These are phyloP conservation scores for Zaprionus bogoriensis DNA, from an alignment of 2,888 invertebrate species.

Conservation along the genomic window DNA sequence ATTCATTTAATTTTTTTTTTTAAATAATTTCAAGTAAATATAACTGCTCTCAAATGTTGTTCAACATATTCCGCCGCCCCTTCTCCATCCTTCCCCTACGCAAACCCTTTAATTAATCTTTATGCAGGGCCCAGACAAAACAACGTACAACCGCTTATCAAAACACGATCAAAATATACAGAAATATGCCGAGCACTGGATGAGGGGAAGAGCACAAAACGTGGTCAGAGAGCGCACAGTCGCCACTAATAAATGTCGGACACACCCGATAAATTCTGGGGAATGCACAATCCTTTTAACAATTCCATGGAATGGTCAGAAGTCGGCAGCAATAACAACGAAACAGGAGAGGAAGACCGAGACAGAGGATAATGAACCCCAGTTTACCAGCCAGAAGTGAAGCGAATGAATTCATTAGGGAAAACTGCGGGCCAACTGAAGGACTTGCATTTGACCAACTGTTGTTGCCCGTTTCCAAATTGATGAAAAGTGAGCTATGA, in stretches of 20 bases:
- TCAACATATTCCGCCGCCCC: background rate
- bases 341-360: background rate
- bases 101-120: conserved; percentile 56
- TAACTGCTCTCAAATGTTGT: background rate
- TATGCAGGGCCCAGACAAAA: conserved; percentile 23
- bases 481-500: conserved; percentile 65
- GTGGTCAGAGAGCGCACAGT: conserved; percentile 3
- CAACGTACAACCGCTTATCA: conserved; percentile 59
- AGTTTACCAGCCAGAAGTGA: conserved; percentile 68
- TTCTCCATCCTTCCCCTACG: background rate
- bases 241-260: conserved; percentile 61
- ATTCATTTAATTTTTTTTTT: no score
- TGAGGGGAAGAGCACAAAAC: conserved; percentile 9
- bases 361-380: conserved; percentile 69
- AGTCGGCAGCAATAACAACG: background rate
- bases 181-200: conserved; percentile 29
- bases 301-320: conserved; percentile 41
- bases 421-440: conserved; percentile 46
- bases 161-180: conserved; percentile 61
- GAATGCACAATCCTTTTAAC: conserved; percentile 72
- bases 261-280: conserved; percentile 75
- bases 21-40: background rate
- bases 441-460: conserved; percentile 59
- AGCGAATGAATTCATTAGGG: conserved; percentile 78
- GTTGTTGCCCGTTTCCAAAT: conserved; percentile 50